Percentiles rank a stretch among this genome's conserved stretches.
These are phyloP conservation scores for Lacerta agilis DNA, from an alignment of 2,797 vertebrate genomes.

Conservation along the genomic window DNA sequence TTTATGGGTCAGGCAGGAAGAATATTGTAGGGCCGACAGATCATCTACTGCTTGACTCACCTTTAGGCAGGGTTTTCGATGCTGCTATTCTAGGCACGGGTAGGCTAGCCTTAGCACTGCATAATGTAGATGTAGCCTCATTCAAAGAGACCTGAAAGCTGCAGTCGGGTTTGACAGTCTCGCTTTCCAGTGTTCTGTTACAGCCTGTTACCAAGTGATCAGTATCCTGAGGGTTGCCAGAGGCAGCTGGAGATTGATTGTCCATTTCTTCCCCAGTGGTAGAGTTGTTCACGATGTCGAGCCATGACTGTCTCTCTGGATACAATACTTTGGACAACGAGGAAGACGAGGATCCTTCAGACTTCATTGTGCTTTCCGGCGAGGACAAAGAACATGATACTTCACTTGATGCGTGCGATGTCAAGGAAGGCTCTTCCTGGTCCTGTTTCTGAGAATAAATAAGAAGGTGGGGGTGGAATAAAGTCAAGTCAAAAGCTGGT, in stretches of 20 bases:
- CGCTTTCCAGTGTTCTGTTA: slow-evolving; percentile 50
- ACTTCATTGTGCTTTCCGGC: slow-evolving; percentile 84
- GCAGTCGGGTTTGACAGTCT: slow-evolving; percentile 6
- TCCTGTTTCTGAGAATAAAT: slow-evolving; percentile 68
- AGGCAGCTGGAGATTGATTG: slow-evolving; percentile 78
- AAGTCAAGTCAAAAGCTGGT: neutral
- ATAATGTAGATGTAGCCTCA: slow-evolving; percentile 56
- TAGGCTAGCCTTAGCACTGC: slow-evolving; percentile 52
- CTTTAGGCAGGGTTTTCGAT: slow-evolving; percentile 67
- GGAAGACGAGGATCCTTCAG: slow-evolving; percentile 80
- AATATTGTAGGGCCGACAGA: neutral
- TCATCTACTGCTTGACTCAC: slow-evolving; percentile 64
- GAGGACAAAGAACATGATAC: slow-evolving; percentile 83
- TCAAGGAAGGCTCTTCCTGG: slow-evolving; percentile 83
- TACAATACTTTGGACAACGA: slow-evolving; percentile 77
- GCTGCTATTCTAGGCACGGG: slow-evolving; percentile 59
- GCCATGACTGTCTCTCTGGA: slow-evolving; percentile 84
- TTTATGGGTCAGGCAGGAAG: slow-evolving; percentile 27
- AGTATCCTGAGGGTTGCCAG: slow-evolving; percentile 77
- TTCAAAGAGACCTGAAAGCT: slow-evolving; percentile 61
- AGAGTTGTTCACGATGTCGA: slow-evolving; percentile 81
- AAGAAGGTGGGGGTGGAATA: neutral
- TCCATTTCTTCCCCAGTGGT: slow-evolving; percentile 60
- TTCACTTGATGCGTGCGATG: slow-evolving; percentile 80
- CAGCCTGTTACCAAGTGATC: slow-evolving; percentile 44